phyloP scores from a whole-genome alignment of 2,888 invertebrate genomes.

The Sinodicranocentrus sp. region DNA sequence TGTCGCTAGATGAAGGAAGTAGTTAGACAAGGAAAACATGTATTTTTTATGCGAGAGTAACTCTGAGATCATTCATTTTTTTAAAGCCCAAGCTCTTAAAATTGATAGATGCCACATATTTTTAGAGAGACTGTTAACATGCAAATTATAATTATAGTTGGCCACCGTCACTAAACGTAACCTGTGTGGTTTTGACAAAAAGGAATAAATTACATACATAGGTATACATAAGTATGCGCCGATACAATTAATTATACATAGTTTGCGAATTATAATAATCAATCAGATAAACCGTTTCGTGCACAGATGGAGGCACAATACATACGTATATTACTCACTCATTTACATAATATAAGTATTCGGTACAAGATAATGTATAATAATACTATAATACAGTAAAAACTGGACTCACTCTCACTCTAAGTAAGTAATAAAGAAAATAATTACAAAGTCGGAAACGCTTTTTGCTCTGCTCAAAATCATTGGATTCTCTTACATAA shows the following conservation, averaged over 20 bases:
- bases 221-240: constrained; percentile 24
- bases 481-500: not conserved
- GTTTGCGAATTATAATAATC: constrained; percentile 40
- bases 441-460: constrained; percentile 27
- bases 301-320: constrained; percentile 42
- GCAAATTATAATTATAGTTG: constrained; percentile 23
- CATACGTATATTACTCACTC: constrained; percentile 2
- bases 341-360: constrained; percentile 13
- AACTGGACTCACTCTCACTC: constrained; percentile 42
- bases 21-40: constrained; percentile 55
- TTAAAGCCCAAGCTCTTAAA: constrained; percentile 64
- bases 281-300: constrained; percentile 35
- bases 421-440: constrained; percentile 32
- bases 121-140: constrained; percentile 23
- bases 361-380: constrained; percentile 28
- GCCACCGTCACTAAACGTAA: not conserved
- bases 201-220: constrained; percentile 3
- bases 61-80: constrained; percentile 63
- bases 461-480: not conserved
- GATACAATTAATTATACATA: not conserved
- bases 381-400: constrained; percentile 40
- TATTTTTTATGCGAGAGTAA: constrained; percentile 49
- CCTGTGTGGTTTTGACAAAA: not conserved
- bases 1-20: constrained; percentile 40
- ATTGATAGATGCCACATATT: constrained; percentile 45